Evolutionary conservation across 1,140 invertebrate genomes (phyloP).

Genomic region (Ridgeia piscesae): DNA sequence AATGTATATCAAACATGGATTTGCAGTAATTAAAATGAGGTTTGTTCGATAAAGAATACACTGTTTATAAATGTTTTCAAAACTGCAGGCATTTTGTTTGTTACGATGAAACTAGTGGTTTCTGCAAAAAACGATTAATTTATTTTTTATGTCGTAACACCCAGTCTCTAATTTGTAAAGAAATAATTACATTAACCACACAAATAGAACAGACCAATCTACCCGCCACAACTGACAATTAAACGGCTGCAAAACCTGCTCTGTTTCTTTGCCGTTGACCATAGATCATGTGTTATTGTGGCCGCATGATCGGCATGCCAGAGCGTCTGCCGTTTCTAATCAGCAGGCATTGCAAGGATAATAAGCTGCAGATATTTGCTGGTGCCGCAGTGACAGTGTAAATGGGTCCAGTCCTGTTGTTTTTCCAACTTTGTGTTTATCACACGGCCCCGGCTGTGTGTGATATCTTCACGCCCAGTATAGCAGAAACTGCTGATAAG

Average conservation of each 20-base stretch:
- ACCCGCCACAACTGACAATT: neutral
- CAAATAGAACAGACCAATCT: neutral
- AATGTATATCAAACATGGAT: too few species aligned
- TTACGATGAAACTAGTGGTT: too few species aligned
- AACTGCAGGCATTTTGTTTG: too few species aligned
- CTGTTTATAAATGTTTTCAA: too few species aligned
- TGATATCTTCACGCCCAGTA: slow-evolving; percentile 4
- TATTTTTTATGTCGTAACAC: too few species aligned
- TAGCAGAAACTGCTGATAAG: slow-evolving; percentile 5
- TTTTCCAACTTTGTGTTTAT: slow-evolving; percentile 1
- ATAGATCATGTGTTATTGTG: neutral
- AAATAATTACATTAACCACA: neutral
- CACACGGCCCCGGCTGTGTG: neutral
- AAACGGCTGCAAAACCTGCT: neutral
- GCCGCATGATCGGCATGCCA: neutral
- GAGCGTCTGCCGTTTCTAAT: neutral
- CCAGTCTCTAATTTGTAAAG: neutral
- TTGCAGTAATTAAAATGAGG: too few species aligned
- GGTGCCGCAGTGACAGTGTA: neutral
- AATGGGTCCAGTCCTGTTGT: neutral
- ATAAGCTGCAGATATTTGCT: slow-evolving; percentile 1
- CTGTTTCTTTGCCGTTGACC: neutral
- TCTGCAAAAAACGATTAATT: too few species aligned
- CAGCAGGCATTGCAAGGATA: neutral
- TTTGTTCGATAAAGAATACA: too few species aligned